These are phyloP conservation scores for Apotomis betuletana DNA, from an alignment of 2,888 invertebrate genomes.

Conservation along the genomic window DNA sequence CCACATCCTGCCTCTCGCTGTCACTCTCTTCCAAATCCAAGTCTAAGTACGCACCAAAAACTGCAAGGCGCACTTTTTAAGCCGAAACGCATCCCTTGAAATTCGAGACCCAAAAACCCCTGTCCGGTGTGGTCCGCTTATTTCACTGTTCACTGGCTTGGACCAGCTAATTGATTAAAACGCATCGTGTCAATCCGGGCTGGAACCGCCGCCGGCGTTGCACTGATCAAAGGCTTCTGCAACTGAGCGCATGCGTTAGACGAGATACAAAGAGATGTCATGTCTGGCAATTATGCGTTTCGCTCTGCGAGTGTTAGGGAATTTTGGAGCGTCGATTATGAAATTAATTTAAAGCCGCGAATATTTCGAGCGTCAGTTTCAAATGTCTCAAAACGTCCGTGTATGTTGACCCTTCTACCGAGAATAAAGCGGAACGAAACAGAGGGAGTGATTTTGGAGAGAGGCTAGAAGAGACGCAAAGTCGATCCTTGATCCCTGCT, in stretches of 20 bases:
- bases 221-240: constrained; percentile 39
- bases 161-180: constrained; percentile 81
- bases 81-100: constrained; percentile 62
- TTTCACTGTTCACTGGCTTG: constrained; percentile 79
- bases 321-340: neutral
- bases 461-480: no score
- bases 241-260: constrained; percentile 13
- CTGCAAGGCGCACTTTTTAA: constrained; percentile 2
- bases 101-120: constrained; percentile 73
- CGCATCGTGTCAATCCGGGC: constrained; percentile 76
- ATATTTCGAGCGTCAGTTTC: neutral
- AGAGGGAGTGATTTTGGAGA: no score
- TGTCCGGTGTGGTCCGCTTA: constrained; percentile 64
- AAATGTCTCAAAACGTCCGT: no score
- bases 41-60: neutral
- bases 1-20: neutral
- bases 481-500: no score
- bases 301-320: neutral
- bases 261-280: constrained; percentile 26
- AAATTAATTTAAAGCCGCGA: neutral
- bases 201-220: constrained; percentile 56
- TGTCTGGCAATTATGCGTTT: constrained; percentile 27
- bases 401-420: no score
- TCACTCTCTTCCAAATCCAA: neutral
- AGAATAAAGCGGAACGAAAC: no score